Conservation (phyloP, 2,888 invertebrate genomes). For the Acanthacorydalis orientalis region DNA sequence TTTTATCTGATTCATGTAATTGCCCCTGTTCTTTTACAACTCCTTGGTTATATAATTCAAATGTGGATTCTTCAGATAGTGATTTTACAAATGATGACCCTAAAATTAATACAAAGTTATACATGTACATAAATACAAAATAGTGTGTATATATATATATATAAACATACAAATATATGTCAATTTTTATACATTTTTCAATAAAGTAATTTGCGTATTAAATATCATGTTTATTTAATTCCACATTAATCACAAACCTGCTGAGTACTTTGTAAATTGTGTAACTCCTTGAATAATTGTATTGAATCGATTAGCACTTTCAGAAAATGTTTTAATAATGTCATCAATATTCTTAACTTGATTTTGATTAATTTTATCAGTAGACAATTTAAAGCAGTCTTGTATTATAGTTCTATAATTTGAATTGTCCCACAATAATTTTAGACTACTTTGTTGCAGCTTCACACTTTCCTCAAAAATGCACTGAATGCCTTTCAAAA, state of each 20-base stretch:
- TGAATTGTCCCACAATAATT: constrained; percentile 50
- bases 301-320: constrained; percentile 41
- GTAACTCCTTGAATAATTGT: constrained; percentile 55
- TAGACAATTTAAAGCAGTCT: constrained; percentile 15
- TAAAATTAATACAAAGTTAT: background rate
- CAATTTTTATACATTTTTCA: constrained; percentile 12
- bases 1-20: background rate
- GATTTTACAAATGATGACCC: background rate
- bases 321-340: constrained; percentile 30
- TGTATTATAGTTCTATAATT: constrained; percentile 36
- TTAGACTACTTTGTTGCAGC: constrained; percentile 43
- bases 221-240: background rate
- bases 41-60: background rate
- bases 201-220: too few species aligned
- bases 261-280: constrained; percentile 32
- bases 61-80: background rate
- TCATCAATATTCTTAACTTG: constrained; percentile 10
- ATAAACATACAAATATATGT: background rate
- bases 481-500: constrained; percentile 50
- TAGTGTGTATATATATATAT: background rate
- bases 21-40: background rate
- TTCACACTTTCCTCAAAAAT: constrained; percentile 48
- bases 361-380: constrained; percentile 14
- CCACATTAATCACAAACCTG: constrained; percentile 5
- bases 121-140: too few species aligned